These are phyloP conservation scores for Epinephelus malabaricus DNA, from an alignment of 2,797 vertebrate species.

Conservation along the genomic window DNA sequence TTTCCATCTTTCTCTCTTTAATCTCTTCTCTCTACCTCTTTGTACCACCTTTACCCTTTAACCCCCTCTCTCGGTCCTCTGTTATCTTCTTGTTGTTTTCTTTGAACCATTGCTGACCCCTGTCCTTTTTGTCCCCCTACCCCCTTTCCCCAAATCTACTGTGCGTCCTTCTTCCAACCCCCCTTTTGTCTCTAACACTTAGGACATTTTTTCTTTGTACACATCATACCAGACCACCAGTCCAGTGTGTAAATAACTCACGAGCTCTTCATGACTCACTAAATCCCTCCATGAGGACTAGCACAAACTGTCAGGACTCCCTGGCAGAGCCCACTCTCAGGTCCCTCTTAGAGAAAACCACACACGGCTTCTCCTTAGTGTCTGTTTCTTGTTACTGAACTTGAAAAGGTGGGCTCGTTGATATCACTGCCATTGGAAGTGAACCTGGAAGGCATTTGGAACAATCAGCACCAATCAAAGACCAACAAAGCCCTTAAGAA, in stretches of 20 bases:
- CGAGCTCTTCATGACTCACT: conserved; percentile 9
- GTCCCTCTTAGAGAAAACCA: conserved; percentile 6
- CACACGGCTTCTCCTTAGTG: conserved; percentile 40
- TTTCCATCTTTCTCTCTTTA: conserved; percentile 12
- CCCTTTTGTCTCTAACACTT: conserved; percentile 14
- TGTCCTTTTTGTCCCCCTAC: conserved; percentile 37
- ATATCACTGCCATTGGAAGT: conserved; percentile 60
- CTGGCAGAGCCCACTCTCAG: conserved; percentile 17
- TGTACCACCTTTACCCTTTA: background rate
- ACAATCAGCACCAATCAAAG: conserved; percentile 28
- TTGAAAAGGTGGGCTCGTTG: conserved; percentile 70
- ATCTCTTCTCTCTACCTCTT: background rate
- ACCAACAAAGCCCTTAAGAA: conserved; percentile 4
- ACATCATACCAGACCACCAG: conserved; percentile 35
- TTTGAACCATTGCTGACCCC: conserved; percentile 18
- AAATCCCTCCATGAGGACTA: conserved; percentile 17
- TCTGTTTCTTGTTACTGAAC: conserved; percentile 81
- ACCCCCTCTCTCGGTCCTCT: background rate
- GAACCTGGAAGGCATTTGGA: conserved; percentile 50
- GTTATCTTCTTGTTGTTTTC: conserved; percentile 10
- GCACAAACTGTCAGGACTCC: background rate
- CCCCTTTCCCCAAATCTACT: conserved; percentile 7
- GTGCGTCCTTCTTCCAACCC: conserved; percentile 31
- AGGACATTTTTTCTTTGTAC: conserved; percentile 41
- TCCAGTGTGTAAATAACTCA: conserved; percentile 27